Evolutionary conservation across 2,888 invertebrate genomes (phyloP), one percentile per base, ranked within the genome.

Genomic region (Melieria crassipennis): DNA sequence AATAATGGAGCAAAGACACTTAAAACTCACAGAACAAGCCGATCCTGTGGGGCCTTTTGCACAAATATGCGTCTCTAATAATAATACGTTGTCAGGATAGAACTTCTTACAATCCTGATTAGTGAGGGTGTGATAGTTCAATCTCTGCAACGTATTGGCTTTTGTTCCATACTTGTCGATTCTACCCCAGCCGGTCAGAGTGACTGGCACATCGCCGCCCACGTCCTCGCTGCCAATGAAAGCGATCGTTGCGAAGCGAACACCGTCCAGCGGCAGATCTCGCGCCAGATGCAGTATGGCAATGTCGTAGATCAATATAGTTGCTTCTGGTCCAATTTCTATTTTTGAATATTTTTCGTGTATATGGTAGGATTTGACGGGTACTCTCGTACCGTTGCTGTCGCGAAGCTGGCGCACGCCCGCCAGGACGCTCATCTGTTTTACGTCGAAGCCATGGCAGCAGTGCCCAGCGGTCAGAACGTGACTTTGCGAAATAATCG

Each of bases 401-500:
- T 78, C 78, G 10, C 76, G 55, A 10, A 84, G 75, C 43, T 78
- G 78, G 4, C 82, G 78, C 11, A 83, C 76, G 1, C 84, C 85
- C 0, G 84, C 85, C 45, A 83, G 75, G 1, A 84, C 73, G 0
- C 79, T 80, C 79, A 85, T 82, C 5, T 77, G 78, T 0, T 71
- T 61, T 0, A 75, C 76, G 70, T 82, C 77, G 0, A 82, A 74
- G 0, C 79, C 82, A 9, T 75, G 72, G 43, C 86, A 83, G 57
- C 87, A 87, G 74, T 87, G 87, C 0, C 87, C 87, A 4, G 87
- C 87, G 0, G 87, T 87, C 4, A 87, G 75, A 4, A 86, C 75
- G 42, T 81, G 81, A 66, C 80, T 75, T 6, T 80, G 73, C 0
- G 81, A 74, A 52, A 86, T 80, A 42, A 86, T 86, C 0, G 85